A percentile compares a stretch with the other conserved stretches of the same genome.
These are phyloP conservation scores for Eupithecia vulgata DNA, from an alignment of 2,888 invertebrate species.

Conservation along the genomic window DNA sequence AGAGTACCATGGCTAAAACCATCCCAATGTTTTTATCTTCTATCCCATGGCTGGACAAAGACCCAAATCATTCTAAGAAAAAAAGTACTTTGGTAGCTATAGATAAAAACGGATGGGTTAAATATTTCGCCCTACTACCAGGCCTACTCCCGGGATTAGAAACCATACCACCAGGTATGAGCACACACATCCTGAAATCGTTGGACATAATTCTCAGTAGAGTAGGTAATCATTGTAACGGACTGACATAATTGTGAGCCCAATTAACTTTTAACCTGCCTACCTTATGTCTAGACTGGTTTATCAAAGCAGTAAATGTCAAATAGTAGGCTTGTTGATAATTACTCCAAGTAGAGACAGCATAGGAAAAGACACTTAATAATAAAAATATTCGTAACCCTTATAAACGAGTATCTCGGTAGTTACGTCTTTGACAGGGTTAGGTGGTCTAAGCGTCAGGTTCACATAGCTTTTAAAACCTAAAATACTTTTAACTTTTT, in stretches of 20 bases:
- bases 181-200: background rate
- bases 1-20: too few relatives aligned
- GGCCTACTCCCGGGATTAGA: too few relatives aligned
- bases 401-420: background rate
- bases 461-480: too few relatives aligned
- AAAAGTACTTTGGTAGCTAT: too few relatives aligned
- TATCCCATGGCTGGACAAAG: too few relatives aligned
- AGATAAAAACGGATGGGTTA: too few relatives aligned
- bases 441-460: too few relatives aligned
- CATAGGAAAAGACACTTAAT: background rate
- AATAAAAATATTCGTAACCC: background rate
- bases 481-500: background rate
- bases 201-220: background rate
- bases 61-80: too few relatives aligned
- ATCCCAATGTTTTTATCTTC: too few relatives aligned
- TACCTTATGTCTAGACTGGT: conserved; percentile 18
- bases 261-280: conserved; percentile 12
- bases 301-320: background rate
- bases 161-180: background rate
- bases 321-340: background rate
- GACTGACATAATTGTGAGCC: background rate
- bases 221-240: background rate
- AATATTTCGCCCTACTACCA: too few relatives aligned
- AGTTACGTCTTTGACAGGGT: too few relatives aligned
- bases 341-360: background rate